Percentiles rank a stretch among this genome's conserved stretches.
Conservation (phyloP, 2,797 vertebrate genomes). For the Coilia nasus region DNA sequence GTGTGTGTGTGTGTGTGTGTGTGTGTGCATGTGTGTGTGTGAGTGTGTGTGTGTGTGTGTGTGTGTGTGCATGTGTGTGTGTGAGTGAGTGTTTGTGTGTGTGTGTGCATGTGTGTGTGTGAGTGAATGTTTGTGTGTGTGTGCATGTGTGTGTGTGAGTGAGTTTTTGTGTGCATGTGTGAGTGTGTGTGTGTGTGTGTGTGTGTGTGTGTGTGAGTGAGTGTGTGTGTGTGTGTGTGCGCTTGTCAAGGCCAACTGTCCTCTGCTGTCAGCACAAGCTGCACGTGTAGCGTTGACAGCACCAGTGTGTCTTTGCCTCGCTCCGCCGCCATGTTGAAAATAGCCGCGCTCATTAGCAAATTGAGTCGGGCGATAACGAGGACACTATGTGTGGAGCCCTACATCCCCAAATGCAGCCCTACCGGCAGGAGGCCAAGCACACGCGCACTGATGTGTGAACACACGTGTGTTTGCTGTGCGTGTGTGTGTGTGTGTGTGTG, state of each 20-base stretch:
- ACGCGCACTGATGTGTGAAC: conserved; percentile 91
- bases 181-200: conserved; percentile 17
- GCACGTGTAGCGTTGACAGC: conserved; percentile 9
- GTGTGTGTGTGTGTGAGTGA: background rate
- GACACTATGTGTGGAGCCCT: conserved; percentile 67
- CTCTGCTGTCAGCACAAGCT: conserved; percentile 82
- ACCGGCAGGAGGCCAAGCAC: conserved; percentile 90
- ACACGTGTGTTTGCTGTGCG: conserved; percentile 33
- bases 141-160: too few species aligned
- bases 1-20: too few species aligned
- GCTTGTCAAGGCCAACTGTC: conserved; percentile 62
- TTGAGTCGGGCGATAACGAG: conserved; percentile 79
- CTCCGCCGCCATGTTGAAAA: conserved; percentile 73
- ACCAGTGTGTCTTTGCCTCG: too few species aligned
- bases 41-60: too few species aligned
- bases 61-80: background rate
- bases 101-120: too few species aligned
- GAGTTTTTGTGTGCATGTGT: too few species aligned
- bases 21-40: too few species aligned
- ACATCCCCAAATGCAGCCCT: conserved; percentile 75
- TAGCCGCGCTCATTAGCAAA: conserved; percentile 90
- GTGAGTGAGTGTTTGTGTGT: background rate
- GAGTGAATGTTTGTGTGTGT: background rate
- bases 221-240: background rate
- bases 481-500: too few species aligned